These are phyloP conservation scores for Hexactinellida sp. DNA, from an alignment of 37 sponge, comb jelly and placozoan species.

Conservation along the genomic window DNA sequence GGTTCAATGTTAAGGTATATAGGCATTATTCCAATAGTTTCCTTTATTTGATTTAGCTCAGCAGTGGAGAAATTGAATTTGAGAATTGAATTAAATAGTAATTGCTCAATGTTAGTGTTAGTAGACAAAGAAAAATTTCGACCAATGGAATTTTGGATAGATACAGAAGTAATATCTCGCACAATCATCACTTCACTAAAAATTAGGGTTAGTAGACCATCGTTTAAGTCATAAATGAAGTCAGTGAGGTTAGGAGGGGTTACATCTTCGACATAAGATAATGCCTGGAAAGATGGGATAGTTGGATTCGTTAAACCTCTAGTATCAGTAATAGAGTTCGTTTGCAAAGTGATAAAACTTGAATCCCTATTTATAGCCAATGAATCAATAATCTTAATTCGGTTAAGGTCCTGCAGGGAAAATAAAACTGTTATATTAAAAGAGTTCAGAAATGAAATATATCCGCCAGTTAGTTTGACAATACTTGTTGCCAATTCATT, in stretches of 20 bases:
- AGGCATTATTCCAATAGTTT: not conserved
- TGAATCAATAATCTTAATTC: not conserved
- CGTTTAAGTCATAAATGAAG: constrained; percentile 51
- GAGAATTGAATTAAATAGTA: not conserved
- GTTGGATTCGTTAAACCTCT: not conserved
- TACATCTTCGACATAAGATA: constrained; percentile 16
- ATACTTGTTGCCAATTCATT: not conserved
- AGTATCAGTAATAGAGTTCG: not conserved
- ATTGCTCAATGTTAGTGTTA: not conserved
- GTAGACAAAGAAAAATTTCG: not conserved
- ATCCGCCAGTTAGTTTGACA: not conserved
- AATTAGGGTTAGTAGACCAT: constrained; percentile 33
- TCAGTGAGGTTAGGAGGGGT: constrained; percentile 41
- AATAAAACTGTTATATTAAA: not conserved
- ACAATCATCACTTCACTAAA: constrained; percentile 44
- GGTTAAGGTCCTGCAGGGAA: not conserved
- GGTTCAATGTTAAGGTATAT: not conserved
- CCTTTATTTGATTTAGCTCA: not conserved
- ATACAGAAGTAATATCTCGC: not conserved
- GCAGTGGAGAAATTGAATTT: not conserved
- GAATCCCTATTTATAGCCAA: not conserved
- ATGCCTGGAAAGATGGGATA: not conserved
- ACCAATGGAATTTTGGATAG: not conserved
- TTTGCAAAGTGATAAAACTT: not conserved
- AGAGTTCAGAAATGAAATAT: not conserved